Conservation (phyloP, 2,113 vertebrate genomes). For the Myrmecophaga tridactyla region DNA sequence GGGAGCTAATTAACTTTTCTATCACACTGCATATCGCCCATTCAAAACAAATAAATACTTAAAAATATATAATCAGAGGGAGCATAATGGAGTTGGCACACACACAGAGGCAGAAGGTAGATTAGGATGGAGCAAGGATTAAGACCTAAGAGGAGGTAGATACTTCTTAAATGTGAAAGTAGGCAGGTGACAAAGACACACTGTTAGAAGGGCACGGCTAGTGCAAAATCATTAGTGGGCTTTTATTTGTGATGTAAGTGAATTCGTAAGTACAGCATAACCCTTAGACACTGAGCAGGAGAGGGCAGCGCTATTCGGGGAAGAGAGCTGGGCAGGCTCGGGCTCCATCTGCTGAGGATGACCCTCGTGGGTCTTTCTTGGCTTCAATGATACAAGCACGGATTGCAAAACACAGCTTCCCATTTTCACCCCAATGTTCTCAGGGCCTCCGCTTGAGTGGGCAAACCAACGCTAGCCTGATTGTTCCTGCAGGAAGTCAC, state of each 20-base stretch:
- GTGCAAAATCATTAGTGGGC: neutral
- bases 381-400: neutral
- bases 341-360: neutral
- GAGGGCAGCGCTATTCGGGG: neutral
- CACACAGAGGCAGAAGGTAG: neutral
- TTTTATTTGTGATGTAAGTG: neutral
- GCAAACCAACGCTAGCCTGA: neutral
- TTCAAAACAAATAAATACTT: slow-evolving; percentile 27
- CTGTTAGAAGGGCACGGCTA: neutral
- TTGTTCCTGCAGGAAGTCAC: neutral
- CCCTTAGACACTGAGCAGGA: neutral
- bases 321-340: neutral
- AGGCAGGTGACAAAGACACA: neutral
- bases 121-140: neutral
- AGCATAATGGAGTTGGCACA: neutral
- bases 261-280: neutral
- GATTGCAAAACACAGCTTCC: neutral
- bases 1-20: neutral
- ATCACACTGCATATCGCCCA: neutral
- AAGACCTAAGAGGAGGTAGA: neutral
- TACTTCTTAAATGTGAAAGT: neutral
- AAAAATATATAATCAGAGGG: neutral
- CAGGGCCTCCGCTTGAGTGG: neutral
- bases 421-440: neutral
- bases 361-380: neutral